Percentiles rank a stretch among this genome's conserved stretches.
Evolutionary conservation across 2,113 vertebrate genomes (phyloP).

Genomic region (Malaclemys terrapin): DNA sequence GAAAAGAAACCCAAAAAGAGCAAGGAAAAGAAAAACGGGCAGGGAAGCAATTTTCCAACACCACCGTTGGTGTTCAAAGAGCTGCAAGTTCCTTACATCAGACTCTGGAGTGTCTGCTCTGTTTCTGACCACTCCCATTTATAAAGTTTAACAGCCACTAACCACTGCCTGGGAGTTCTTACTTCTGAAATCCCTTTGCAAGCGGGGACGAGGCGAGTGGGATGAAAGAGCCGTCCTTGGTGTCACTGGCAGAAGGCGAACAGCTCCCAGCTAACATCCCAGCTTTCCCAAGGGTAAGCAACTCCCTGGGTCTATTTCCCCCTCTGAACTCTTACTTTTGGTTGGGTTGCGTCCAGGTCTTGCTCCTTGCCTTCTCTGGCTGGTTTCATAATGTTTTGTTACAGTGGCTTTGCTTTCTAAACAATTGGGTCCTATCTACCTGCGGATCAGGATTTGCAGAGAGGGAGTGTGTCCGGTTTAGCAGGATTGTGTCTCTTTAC

Average conservation of each 20-base stretch:
- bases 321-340: not conserved
- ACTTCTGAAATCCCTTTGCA: not conserved
- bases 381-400: constrained; percentile 17
- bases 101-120: not conserved
- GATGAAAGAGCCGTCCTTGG: not conserved
- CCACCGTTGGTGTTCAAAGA: constrained; percentile 10
- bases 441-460: constrained; percentile 19
- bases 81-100: constrained; percentile 13
- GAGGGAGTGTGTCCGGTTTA: not conserved
- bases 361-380: not conserved
- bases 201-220: not conserved
- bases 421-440: not conserved
- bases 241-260: not conserved
- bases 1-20: not conserved
- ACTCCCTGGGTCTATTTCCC: not conserved
- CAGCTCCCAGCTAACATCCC: not conserved
- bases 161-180: rapidly evolving
- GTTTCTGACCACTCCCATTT: constrained; percentile 56
- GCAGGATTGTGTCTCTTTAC: not conserved
- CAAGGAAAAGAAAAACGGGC: not conserved
- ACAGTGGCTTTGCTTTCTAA: constrained; percentile 23
- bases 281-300: constrained; percentile 50
- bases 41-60: not conserved
- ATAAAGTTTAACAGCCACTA: constrained; percentile 45
- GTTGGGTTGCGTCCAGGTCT: not conserved